These are phyloP conservation scores for Garra rufa DNA, from an alignment of 2,113 vertebrate species.

Conservation along the genomic window DNA sequence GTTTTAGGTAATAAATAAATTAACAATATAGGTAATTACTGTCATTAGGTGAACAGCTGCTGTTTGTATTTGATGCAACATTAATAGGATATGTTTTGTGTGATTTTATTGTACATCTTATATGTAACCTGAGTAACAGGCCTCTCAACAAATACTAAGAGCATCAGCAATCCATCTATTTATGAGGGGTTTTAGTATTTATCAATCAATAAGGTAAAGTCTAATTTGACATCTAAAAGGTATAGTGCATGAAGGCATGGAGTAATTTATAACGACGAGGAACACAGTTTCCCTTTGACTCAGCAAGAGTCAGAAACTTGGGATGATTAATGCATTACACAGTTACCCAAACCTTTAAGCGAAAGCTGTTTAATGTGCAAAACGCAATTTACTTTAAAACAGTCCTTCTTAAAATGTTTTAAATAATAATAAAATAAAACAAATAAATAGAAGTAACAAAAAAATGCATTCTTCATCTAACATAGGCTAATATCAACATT, in stretches of 20 bases:
- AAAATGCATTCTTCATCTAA: neutral
- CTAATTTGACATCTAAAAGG: constrained; percentile 9
- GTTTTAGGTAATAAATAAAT: constrained; percentile 47
- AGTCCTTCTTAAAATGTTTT: no score
- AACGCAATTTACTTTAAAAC: neutral
- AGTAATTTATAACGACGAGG: constrained; percentile 1
- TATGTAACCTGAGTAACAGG: constrained; percentile 34
- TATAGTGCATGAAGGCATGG: neutral
- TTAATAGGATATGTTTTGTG: constrained; percentile 32
- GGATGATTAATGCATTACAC: neutral
- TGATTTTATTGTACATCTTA: constrained; percentile 12
- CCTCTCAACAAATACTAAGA: constrained; percentile 33
- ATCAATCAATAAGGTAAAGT: constrained; percentile 23
- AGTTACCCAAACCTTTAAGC: constrained; percentile 5
- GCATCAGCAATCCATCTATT: constrained; percentile 18
- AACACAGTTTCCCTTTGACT: constrained; percentile 10
- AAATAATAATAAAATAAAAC: no score
- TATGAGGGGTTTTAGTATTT: constrained; percentile 18
- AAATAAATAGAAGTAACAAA: neutral
- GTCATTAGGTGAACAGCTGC: constrained; percentile 32
- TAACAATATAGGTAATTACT: constrained; percentile 35
- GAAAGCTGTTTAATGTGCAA: neutral
- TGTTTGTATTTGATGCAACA: constrained; percentile 38
- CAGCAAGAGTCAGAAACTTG: neutral
- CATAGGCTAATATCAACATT: neutral